Evolutionary conservation across 2,888 invertebrate species (phyloP).

Genomic region (Brachynemurus nebulosus): DNA sequence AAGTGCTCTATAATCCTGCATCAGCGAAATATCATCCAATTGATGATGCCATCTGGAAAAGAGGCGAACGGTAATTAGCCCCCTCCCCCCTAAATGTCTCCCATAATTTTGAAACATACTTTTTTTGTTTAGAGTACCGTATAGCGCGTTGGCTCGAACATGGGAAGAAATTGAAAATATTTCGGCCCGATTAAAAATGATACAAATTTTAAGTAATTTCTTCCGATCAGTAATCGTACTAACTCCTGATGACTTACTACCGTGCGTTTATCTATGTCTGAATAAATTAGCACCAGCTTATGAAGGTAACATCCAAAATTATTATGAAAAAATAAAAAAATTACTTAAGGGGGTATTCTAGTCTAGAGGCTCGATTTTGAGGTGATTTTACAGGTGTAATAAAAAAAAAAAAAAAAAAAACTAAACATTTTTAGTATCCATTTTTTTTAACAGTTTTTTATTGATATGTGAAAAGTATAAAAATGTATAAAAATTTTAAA

Average conservation of each 20-base stretch:
- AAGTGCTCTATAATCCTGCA: conserved; percentile 52
- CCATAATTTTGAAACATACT: no score
- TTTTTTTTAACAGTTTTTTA: no score
- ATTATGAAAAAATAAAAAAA: not conserved
- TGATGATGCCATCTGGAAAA: conserved; percentile 67
- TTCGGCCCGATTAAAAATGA: conserved; percentile 74
- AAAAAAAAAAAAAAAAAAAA: no score
- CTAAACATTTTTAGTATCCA: no score
- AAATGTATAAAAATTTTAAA: no score
- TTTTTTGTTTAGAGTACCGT: conserved; percentile 60
- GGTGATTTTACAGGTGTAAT: no score
- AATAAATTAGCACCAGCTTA: conserved; percentile 94
- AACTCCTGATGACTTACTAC: conserved; percentile 77
- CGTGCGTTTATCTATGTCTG: conserved; percentile 87
- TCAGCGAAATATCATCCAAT: conserved; percentile 67
- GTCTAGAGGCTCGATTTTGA: no score
- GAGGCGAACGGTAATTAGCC: conserved; percentile 42
- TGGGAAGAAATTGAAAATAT: conserved; percentile 80
- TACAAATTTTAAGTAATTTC: conserved; percentile 84
- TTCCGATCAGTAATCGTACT: conserved; percentile 80
- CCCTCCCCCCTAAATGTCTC: no score
- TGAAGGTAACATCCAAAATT: conserved; percentile 60
- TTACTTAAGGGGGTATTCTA: no score
- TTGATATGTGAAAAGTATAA: no score
- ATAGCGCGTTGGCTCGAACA: conserved; percentile 80